Evolutionary conservation across 2,113 vertebrate genomes (phyloP).

Genomic region (Hylia prasina): DNA sequence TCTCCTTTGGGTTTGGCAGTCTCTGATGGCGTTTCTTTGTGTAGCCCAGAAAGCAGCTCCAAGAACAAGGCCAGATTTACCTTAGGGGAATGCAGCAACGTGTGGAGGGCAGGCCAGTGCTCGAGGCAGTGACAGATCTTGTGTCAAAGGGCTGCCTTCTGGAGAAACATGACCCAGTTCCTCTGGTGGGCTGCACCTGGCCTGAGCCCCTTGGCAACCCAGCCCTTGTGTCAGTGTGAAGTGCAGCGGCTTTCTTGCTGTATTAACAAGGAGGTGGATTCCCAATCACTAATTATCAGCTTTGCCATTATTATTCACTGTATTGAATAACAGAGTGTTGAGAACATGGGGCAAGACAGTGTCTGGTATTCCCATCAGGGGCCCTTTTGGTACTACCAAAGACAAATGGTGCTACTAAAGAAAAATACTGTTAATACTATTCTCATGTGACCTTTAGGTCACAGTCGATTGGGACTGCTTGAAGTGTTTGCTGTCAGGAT

Average conservation of each 20-base stretch:
- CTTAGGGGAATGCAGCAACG: background rate
- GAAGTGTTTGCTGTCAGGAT: background rate
- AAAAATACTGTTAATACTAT: background rate
- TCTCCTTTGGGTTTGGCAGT: background rate
- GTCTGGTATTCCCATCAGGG: background rate
- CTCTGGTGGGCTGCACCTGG: background rate
- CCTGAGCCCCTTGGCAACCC: background rate
- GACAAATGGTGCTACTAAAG: no score
- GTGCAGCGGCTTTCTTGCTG: background rate
- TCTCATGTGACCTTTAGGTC: background rate
- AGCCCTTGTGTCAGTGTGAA: background rate
- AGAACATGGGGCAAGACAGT: background rate
- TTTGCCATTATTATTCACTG: background rate
- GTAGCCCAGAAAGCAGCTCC: background rate
- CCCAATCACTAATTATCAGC: background rate
- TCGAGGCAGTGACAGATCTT: background rate
- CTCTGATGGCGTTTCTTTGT: background rate
- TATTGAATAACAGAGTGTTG: background rate
- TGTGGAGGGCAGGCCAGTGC: background rate
- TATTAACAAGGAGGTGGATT: background rate
- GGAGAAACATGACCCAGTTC: background rate
- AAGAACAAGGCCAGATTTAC: background rate
- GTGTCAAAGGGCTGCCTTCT: background rate
- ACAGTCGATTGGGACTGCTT: background rate
- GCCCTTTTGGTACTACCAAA: background rate